Percentiles rank a stretch among this genome's conserved stretches.
Conservation (phyloP, 2,797 vertebrate genomes). For the Diplodus sargus region DNA sequence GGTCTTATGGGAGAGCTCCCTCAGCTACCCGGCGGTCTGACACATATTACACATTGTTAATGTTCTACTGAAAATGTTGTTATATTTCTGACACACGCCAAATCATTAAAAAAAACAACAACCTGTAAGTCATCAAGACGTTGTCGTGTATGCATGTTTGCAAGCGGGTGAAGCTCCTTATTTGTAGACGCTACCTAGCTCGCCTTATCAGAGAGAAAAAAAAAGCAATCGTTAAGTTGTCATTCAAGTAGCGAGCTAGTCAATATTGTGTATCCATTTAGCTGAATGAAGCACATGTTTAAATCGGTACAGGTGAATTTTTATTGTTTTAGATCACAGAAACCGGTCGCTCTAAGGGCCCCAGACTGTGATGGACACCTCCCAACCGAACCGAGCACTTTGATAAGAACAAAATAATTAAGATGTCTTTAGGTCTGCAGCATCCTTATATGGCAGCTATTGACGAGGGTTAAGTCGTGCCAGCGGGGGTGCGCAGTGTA, state of each 20-base stretch:
- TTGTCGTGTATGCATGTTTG: not conserved
- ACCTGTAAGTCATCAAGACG: too few relatives aligned
- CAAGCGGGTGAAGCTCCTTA: not conserved
- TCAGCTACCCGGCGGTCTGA: constrained; percentile 28
- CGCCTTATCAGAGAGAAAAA: not conserved
- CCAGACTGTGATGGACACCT: constrained; percentile 20
- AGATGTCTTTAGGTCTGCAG: not conserved
- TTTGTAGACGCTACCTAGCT: constrained; percentile 9
- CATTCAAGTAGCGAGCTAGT: too few relatives aligned
- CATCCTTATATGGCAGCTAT: not conserved
- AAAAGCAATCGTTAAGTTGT: not conserved
- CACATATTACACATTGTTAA: not conserved
- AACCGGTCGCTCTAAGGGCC: constrained; percentile 1
- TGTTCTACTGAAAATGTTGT: not conserved
- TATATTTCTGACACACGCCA: not conserved
- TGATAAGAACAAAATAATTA: not conserved
- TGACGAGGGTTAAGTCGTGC: too few relatives aligned
- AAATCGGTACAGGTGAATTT: not conserved
- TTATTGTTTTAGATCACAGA: not conserved
- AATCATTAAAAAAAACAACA: fast-evolving
- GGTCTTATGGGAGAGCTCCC: constrained; percentile 27
- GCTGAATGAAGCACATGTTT: not conserved
- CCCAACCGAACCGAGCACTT: not conserved
- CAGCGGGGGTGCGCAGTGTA: not conserved
- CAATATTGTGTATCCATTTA: fast-evolving